Evolutionary conservation across 2,113 vertebrate genomes (phyloP), one percentile per base, ranked within the genome.

Genomic region (Podarcis cretensis): DNA sequence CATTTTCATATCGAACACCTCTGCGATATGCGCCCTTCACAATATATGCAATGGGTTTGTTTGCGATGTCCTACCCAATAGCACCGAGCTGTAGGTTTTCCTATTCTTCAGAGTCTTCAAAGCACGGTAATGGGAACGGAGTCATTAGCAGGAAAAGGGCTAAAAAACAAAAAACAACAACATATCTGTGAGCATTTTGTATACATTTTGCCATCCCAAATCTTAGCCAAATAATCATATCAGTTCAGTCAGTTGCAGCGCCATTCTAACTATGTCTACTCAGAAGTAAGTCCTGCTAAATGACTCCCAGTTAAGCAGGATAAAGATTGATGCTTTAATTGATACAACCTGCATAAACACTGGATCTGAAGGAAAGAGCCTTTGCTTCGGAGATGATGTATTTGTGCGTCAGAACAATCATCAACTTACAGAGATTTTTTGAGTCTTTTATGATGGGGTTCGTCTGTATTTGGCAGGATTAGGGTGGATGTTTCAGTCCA

Each of bases 101-200:
- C 95, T 90, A 87, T 48, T 89, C 92, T 95, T 93, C 88, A 84
- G 81, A 93, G 89, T 95, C 95, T 95, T 96, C 92, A 95, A 92
- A 96, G 94, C 87, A 93, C 93, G 93, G 95, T 95, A 95, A 94
- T 92, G 92, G 93, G 92, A 95, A 95, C 83, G 13, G 0, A 20
- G 86, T 94, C 95, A 96, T 96, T 94, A 95, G 95, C 93, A 92
- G 95, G 89, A 93, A 37, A 89, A 90, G 92, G 73, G 86, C 96
- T 96, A 77, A 91, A 84, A 94, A 96, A 94, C 91, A 84, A 93
- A 96, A 96, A 35, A 35, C 35, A 35, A 85, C 48, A 94, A 93
- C 94, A 27, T 91, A 78, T 94, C 75, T 27, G 23, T 78, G 43
- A 78, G 21, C 40, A 48, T 14, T 48, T 78, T 54, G 48, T 12